Percentiles rank a stretch among this genome's conserved stretches.
Conservation (phyloP, 2,113 vertebrate species). For the Mastomys coucha region DNA sequence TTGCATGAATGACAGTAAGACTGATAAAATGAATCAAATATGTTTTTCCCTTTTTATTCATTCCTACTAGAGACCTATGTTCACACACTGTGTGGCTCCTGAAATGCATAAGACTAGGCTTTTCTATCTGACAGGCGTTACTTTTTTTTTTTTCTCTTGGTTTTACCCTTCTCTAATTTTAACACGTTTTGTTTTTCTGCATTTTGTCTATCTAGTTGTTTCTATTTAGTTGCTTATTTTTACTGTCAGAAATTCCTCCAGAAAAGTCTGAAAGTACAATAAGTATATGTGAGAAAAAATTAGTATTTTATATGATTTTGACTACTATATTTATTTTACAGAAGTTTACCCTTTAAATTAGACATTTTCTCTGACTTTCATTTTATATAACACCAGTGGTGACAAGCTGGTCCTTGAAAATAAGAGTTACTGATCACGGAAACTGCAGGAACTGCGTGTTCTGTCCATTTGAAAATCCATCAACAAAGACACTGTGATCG, state of each 20-base stretch:
- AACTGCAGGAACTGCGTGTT: background rate
- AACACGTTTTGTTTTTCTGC: slow-evolving; percentile 3
- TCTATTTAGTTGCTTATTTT: slow-evolving; percentile 67
- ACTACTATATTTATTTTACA: slow-evolving; percentile 67
- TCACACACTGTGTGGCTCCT: background rate
- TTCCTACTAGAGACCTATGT: slow-evolving; percentile 9
- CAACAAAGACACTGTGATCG: background rate
- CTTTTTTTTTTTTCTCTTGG: slow-evolving; percentile 20
- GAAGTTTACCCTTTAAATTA: slow-evolving; percentile 47
- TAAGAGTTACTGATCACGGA: background rate
- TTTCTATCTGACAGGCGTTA: slow-evolving; percentile 10
- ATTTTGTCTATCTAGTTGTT: slow-evolving; percentile 22
- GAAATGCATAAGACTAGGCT: slow-evolving; percentile 1
- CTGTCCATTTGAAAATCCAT: background rate
- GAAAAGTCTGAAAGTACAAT: slow-evolving; percentile 31
- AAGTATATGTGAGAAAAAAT: slow-evolving; percentile 64
- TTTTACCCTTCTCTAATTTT: slow-evolving; percentile 35
- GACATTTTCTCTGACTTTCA: background rate
- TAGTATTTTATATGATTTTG: slow-evolving; percentile 53
- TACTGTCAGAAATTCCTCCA: slow-evolving; percentile 53
- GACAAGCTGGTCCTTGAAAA: background rate
- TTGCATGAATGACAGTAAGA: background rate
- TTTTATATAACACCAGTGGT: background rate
- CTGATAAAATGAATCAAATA: background rate
- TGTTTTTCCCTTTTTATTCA: background rate